Conservation (phyloP, 2,113 vertebrate genomes). For the Crotalus tigris region DNA sequence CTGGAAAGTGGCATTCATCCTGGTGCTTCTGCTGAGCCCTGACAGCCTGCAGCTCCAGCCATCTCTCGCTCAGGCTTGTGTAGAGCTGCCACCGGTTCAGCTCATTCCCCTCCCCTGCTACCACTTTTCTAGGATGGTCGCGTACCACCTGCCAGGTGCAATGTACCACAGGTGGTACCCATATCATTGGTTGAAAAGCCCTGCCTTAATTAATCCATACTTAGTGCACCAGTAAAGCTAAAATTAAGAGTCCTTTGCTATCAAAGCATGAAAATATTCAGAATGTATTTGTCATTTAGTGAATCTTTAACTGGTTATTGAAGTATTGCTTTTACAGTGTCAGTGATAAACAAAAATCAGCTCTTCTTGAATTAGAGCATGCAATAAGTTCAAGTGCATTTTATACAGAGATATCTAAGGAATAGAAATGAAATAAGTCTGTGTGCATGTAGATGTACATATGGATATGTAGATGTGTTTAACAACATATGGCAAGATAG, state of each 20-base stretch:
- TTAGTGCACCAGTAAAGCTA: constrained; percentile 30
- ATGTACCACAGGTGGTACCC: too few relatives aligned
- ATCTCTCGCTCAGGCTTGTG: too few relatives aligned
- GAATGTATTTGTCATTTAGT: constrained; percentile 41
- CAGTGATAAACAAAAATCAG: background rate
- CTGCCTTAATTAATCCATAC: constrained; percentile 49
- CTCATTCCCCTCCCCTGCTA: too few relatives aligned
- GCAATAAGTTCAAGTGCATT: accelerated
- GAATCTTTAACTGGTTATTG: constrained; percentile 30
- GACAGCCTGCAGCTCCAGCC: too few relatives aligned
- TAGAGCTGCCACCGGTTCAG: too few relatives aligned
- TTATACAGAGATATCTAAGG: background rate
- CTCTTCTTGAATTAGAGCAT: background rate
- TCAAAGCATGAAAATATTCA: constrained; percentile 48
- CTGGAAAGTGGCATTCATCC: too few relatives aligned
- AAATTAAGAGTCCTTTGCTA: constrained; percentile 43
- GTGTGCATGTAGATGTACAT: background rate
- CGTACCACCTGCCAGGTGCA: too few relatives aligned
- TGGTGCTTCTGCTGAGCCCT: too few relatives aligned
- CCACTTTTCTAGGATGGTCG: too few relatives aligned
- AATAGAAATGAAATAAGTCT: background rate
- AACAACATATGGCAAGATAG: background rate
- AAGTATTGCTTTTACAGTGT: constrained; percentile 5
- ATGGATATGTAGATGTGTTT: background rate
- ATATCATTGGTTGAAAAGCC: too few relatives aligned